phyloP scores from a whole-genome alignment of 1,140 invertebrate genomes.

The Habropoda laboriosa region DNA sequence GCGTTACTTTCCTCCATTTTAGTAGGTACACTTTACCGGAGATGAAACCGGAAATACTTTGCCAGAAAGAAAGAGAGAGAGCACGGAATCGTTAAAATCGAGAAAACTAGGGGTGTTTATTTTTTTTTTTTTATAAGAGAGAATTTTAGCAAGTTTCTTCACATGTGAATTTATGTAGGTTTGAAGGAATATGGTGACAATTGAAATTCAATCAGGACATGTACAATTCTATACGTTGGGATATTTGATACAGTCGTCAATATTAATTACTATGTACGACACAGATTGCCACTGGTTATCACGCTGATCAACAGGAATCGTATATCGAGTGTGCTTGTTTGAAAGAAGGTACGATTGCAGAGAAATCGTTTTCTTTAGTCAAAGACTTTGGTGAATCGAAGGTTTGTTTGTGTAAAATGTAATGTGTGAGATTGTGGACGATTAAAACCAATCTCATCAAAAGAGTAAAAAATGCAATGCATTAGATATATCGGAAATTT shows the following conservation, averaged over 20 bases:
- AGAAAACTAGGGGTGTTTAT: too few species aligned
- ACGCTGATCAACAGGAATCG: neutral
- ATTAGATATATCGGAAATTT: too few species aligned
- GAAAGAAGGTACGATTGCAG: neutral
- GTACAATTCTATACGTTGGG: constrained; percentile 4
- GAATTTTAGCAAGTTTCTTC: neutral
- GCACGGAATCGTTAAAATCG: neutral
- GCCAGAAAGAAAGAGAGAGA: neutral
- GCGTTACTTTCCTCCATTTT: constrained; percentile 1
- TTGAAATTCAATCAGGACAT: constrained; percentile 29
- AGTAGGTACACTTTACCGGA: neutral
- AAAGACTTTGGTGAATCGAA: too few species aligned
- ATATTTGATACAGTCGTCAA: constrained; percentile 24
- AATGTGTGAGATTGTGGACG: too few species aligned
- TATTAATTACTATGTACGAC: constrained; percentile 12
- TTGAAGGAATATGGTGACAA: neutral
- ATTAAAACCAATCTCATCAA: too few species aligned
- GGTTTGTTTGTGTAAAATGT: too few species aligned
- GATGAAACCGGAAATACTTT: constrained; percentile 11
- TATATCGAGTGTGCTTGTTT: neutral
- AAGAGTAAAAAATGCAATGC: too few species aligned
- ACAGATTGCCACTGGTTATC: neutral
- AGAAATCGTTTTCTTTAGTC: neutral
- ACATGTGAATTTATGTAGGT: neutral
- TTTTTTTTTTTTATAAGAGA: too few species aligned